Percentiles rank a stretch among this genome's conserved stretches.
These are phyloP conservation scores for Pogoniulus pusillus DNA, from an alignment of 2,797 vertebrate genomes.

Conservation along the genomic window DNA sequence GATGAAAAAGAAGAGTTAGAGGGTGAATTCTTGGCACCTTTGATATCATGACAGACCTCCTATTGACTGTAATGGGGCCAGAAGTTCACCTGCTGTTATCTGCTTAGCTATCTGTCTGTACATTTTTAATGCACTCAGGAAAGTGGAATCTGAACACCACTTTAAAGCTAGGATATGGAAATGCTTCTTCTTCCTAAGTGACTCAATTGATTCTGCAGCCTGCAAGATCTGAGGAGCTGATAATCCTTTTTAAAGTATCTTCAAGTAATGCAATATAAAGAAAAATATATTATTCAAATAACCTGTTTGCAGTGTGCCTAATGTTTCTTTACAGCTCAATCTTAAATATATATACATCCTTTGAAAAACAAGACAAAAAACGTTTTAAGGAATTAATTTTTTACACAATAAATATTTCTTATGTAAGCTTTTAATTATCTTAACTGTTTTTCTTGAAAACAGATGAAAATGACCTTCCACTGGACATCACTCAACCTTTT, in stretches of 20 bases:
- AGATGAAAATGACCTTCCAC: background rate
- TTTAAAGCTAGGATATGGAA: constrained; percentile 49
- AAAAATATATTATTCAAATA: background rate
- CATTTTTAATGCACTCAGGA: constrained; percentile 59
- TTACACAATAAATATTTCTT: background rate
- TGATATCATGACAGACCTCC: constrained; percentile 60
- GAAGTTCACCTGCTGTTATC: constrained; percentile 63
- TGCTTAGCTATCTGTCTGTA: constrained; percentile 59
- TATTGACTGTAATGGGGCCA: constrained; percentile 57
- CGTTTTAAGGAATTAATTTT: background rate
- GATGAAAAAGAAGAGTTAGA: constrained; percentile 27
- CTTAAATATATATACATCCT: background rate
- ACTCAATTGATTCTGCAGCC: constrained; percentile 31
- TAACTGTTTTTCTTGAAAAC: background rate
- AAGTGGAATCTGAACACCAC: constrained; percentile 35
- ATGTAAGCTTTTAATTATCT: background rate
- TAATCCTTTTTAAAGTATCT: constrained; percentile 37
- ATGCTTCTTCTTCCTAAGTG: constrained; percentile 35
- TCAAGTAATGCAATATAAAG: background rate
- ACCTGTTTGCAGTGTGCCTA: background rate
- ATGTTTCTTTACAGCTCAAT: background rate
- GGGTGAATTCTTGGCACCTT: constrained; percentile 45
- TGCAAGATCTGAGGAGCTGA: constrained; percentile 11
- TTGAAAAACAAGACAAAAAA: background rate
- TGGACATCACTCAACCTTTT: background rate